phyloP scores from a whole-genome alignment of 2,888 invertebrate species.

The Anthoptus insignis region DNA sequence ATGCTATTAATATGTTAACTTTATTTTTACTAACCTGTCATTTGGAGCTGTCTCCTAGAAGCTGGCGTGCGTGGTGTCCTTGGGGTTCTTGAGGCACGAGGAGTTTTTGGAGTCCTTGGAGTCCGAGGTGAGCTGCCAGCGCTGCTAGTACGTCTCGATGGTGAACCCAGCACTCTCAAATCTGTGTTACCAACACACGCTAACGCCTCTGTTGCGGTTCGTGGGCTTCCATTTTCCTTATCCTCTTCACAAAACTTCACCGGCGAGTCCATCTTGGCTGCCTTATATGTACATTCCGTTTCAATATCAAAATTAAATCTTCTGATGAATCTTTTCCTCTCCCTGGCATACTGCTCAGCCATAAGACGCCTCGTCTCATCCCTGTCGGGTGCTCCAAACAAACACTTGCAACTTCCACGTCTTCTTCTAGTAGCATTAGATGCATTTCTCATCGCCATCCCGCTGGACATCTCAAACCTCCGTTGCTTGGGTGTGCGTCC shows the following conservation, averaged over 20 bases:
- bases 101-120: slow-evolving; percentile 62
- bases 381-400: slow-evolving; percentile 88
- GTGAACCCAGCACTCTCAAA: slow-evolving; percentile 73
- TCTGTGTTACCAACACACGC: slow-evolving; percentile 79
- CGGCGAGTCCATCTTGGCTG: slow-evolving; percentile 75
- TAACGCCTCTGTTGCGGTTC: slow-evolving; percentile 73
- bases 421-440: slow-evolving; percentile 72
- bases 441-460: slow-evolving; percentile 72
- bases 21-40: slow-evolving; percentile 74
- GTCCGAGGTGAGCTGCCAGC: slow-evolving; percentile 66
- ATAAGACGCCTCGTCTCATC: slow-evolving; percentile 87
- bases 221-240: slow-evolving; percentile 72
- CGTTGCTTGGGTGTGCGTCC: slow-evolving; percentile 83
- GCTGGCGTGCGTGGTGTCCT: slow-evolving; percentile 80
- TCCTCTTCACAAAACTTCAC: slow-evolving; percentile 79
- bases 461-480: slow-evolving; percentile 72
- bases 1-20: not conserved
- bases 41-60: slow-evolving; percentile 82
- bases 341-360: slow-evolving; percentile 86
- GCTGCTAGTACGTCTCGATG: slow-evolving; percentile 69
- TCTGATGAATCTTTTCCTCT: slow-evolving; percentile 86
- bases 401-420: slow-evolving; percentile 84
- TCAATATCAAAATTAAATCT: slow-evolving; percentile 88
- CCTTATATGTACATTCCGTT: slow-evolving; percentile 74
- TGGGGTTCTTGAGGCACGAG: slow-evolving; percentile 76